Percentiles rank a stretch among this genome's conserved stretches.
Conservation (phyloP, 1,140 invertebrate species). For the Drosophila littoralis region DNA sequence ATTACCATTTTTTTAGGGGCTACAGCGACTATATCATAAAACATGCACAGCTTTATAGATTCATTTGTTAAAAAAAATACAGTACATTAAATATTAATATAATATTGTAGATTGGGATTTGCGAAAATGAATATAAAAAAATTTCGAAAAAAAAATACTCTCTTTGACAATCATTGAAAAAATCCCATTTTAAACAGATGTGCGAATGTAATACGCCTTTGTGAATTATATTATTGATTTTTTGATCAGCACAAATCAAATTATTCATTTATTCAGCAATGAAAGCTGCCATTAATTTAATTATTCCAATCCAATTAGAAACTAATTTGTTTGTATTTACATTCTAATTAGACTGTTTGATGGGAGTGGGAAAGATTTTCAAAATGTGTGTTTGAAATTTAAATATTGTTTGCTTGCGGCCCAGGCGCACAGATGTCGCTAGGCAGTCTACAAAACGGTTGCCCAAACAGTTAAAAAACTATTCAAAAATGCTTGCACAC, state of each 20-base stretch:
- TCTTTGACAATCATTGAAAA: no score
- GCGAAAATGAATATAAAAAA: no score
- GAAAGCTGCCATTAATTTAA: neutral
- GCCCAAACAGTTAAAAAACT: conserved; percentile 42
- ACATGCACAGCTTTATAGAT: neutral
- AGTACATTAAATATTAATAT: no score
- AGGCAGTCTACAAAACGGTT: conserved; percentile 28
- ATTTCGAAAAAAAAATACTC: no score
- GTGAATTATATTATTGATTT: neutral
- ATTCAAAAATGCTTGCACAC: conserved; percentile 27
- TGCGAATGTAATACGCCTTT: no score
- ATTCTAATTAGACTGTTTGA: conserved; percentile 1
- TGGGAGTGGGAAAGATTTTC: conserved; percentile 6
- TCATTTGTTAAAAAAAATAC: no score
- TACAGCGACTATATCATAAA: neutral
- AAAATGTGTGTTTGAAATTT: conserved; percentile 61
- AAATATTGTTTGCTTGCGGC: conserved; percentile 66
- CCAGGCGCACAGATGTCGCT: conserved; percentile 59
- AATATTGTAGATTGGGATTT: no score
- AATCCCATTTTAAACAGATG: no score
- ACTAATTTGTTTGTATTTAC: neutral
- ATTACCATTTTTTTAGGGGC: neutral
- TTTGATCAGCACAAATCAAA: neutral
- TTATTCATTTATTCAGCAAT: neutral
- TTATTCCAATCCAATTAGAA: neutral